These are phyloP conservation scores for Hyphantria cunea DNA, from an alignment of 1,140 invertebrate species.

Conservation along the genomic window DNA sequence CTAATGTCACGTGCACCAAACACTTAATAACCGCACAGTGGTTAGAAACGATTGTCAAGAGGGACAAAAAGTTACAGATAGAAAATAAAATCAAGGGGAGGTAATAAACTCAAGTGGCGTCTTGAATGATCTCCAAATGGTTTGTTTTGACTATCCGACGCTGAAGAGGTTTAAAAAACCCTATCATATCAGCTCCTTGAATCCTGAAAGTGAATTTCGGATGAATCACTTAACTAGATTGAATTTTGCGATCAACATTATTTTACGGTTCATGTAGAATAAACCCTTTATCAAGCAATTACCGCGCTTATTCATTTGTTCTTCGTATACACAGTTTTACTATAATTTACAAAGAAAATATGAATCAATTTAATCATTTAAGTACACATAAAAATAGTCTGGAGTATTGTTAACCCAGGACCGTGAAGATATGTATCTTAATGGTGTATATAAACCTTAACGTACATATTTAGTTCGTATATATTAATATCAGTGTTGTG, in stretches of 20 bases:
- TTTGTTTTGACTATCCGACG: slow-evolving; percentile 74
- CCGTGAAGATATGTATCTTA: slow-evolving; percentile 40
- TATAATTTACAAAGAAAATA: slow-evolving; percentile 26
- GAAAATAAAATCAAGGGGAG: slow-evolving; percentile 57
- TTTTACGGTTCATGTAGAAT: not conserved
- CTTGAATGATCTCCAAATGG: slow-evolving; percentile 65
- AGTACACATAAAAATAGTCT: slow-evolving; percentile 17
- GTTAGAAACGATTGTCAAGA: slow-evolving; percentile 5
- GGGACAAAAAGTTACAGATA: slow-evolving; percentile 49
- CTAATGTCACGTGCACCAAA: slow-evolving; percentile 19
- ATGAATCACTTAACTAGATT: slow-evolving; percentile 12
- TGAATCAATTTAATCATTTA: slow-evolving; percentile 26
- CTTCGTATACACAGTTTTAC: not conserved
- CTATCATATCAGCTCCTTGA: slow-evolving; percentile 51
- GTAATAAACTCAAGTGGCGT: slow-evolving; percentile 65
- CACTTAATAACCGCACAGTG: slow-evolving; percentile 13
- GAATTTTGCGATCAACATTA: not conserved
- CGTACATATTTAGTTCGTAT: slow-evolving; percentile 18
- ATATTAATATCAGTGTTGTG: slow-evolving; percentile 15
- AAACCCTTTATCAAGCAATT: no score
- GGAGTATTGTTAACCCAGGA: slow-evolving; percentile 23
- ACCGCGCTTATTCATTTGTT: not conserved
- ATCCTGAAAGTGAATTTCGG: slow-evolving; percentile 53
- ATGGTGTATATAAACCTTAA: slow-evolving; percentile 33
- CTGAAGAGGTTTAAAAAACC: slow-evolving; percentile 65